phyloP scores from a whole-genome alignment of 2,888 invertebrate genomes.

The Alitta virens region DNA sequence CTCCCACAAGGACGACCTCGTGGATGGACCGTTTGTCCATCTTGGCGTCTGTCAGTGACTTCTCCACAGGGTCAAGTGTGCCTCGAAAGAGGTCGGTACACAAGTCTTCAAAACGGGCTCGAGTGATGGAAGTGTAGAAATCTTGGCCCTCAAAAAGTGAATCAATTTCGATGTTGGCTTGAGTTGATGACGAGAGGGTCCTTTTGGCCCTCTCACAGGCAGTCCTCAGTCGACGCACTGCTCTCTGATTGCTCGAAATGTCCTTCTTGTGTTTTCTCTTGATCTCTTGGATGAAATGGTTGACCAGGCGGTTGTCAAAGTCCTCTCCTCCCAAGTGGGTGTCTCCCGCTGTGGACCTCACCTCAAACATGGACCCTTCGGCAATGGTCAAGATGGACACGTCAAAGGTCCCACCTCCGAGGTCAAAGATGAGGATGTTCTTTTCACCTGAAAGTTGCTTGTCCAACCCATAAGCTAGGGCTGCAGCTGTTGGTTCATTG shows the following conservation, averaged over 20 bases:
- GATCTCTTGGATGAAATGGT: constrained; percentile 54
- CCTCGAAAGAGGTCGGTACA: constrained; percentile 54
- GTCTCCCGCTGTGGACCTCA: constrained; percentile 91
- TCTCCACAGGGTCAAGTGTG: constrained; percentile 76
- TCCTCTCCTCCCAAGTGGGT: constrained; percentile 90
- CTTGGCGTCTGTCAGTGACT: constrained; percentile 75
- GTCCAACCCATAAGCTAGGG: constrained; percentile 61
- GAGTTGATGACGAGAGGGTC: constrained; percentile 62
- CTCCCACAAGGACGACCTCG: constrained; percentile 80
- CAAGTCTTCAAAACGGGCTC: constrained; percentile 50
- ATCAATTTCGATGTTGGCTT: constrained; percentile 54
- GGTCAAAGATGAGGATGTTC: constrained; percentile 65
- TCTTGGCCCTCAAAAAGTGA: constrained; percentile 46
- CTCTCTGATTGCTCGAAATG: constrained; percentile 72
- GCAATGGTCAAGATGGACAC: constrained; percentile 85
- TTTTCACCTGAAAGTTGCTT: constrained; percentile 59
- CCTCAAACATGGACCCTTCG: constrained; percentile 89
- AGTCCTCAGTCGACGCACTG: constrained; percentile 84
- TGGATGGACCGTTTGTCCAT: constrained; percentile 74
- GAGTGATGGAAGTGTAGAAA: constrained; percentile 46
- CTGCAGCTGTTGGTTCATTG: constrained; percentile 72
- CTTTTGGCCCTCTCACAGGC: constrained; percentile 74
- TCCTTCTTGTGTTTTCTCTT: constrained; percentile 57
- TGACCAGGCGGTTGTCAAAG: constrained; percentile 57
- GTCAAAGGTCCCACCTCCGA: constrained; percentile 89